Conservation (phyloP, 2,113 vertebrate genomes). For the Anser cygnoides region DNA sequence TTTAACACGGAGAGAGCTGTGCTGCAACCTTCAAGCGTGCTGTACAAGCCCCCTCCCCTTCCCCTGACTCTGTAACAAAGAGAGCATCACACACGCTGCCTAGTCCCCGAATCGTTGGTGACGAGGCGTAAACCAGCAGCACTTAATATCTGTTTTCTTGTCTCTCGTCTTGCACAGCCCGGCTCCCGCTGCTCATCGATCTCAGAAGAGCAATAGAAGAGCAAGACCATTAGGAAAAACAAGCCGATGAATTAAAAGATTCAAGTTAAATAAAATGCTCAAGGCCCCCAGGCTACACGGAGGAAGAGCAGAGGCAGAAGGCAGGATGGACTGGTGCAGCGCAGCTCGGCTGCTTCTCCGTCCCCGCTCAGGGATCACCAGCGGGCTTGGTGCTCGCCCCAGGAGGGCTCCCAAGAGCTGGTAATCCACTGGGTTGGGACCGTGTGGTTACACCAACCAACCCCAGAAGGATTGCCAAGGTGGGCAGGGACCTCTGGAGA, state of each 20-base stretch:
- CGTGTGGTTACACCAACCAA: not conserved
- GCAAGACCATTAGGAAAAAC: constrained; percentile 23
- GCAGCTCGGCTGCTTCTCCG: not conserved
- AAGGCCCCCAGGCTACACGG: not conserved
- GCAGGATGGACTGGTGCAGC: not conserved
- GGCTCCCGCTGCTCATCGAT: not conserved
- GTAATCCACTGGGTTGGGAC: not conserved
- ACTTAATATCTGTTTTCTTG: not conserved
- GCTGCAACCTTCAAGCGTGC: not conserved
- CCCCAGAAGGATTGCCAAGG: not conserved
- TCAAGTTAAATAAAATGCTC: constrained; percentile 42
- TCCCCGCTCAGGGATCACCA: fast-evolving
- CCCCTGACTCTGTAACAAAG: not conserved
- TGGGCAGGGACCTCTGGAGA: not conserved
- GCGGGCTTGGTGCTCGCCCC: not conserved
- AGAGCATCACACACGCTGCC: not conserved
- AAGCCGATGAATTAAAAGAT: constrained; percentile 52
- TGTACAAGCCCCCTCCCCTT: not conserved
- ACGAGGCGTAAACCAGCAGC: not conserved
- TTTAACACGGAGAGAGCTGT: not conserved
- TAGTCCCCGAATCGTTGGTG: not conserved
- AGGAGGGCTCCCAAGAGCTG: not conserved
- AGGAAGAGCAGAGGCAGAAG: not conserved
- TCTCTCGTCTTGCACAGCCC: not conserved
- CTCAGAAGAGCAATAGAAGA: not conserved